Conservation (phyloP, 2,888 invertebrate species). For the Trissolcus japonicus region DNA sequence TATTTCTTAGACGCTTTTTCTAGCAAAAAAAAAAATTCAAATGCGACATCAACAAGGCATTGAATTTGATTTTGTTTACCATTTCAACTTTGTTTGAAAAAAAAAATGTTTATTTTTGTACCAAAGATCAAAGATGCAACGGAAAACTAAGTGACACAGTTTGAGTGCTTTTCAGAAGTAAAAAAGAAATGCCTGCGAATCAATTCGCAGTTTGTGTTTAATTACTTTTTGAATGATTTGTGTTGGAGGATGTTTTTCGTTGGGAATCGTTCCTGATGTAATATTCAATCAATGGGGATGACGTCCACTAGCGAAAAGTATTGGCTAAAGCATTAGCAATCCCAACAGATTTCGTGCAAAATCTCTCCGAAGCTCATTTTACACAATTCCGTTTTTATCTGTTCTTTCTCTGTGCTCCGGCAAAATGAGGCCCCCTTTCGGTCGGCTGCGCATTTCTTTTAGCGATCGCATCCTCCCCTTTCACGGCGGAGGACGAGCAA, state of each 20-base stretch:
- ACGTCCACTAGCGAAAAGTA: constrained; percentile 39
- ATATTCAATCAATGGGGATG: constrained; percentile 45
- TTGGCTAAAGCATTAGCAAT: constrained; percentile 50
- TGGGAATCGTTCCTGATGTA: constrained; percentile 18
- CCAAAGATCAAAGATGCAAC: background rate
- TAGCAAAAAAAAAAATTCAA: too few relatives aligned
- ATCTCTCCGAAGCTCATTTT: constrained; percentile 64
- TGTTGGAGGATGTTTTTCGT: constrained; percentile 14
- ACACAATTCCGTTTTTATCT: constrained; percentile 65
- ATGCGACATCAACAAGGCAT: too few relatives aligned
- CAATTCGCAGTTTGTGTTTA: constrained; percentile 18
- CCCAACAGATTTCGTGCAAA: constrained; percentile 57
- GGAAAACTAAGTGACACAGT: background rate
- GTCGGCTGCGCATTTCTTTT: constrained; percentile 74
- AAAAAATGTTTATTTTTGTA: too few relatives aligned
- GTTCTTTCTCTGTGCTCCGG: constrained; percentile 28
- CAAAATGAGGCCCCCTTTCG: constrained; percentile 64
- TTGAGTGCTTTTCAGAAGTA: background rate
- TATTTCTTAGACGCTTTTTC: constrained; percentile 3
- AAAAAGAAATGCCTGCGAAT: background rate
- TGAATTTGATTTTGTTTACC: too few relatives aligned
- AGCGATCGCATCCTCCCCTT: constrained; percentile 67
- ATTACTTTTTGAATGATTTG: constrained; percentile 22
- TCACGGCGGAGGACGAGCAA: constrained; percentile 63
- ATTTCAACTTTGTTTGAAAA: background rate